Base-by-base conservation (phyloP, 1,140 invertebrate genomes). In the Anoplophora glabripennis region DNA sequence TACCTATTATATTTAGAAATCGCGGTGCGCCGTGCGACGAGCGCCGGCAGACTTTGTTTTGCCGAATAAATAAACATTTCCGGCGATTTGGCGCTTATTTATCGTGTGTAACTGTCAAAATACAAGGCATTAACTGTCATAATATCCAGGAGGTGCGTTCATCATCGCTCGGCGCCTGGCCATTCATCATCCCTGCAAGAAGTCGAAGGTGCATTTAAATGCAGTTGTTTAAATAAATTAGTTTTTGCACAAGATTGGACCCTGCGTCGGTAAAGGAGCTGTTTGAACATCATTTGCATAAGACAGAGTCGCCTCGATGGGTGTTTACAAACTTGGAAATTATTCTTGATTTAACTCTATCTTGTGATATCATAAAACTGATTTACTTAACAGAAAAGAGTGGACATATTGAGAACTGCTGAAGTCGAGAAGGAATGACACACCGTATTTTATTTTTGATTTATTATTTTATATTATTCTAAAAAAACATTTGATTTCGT, bases 1-100 rank as follows among this genome's bases (percentile, higher is more conserved):
- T 61, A 70, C 66, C 66, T 67, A 66, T 63, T 64, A 62, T 70
- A 69, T 69, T 68, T 70, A 67, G 68, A 67, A 65, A 67, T 69
- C 62, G 59, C 56, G 53, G 62, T 58, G 36, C 54, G 44, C 59
- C 62, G 59, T 66, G 64, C 56, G 35, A 41, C 36, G 55, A 47
- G 52, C 57, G 40, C 49, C 40, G 15, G 28, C 21, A 35, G 49
- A 18, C 34, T 52, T 52, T 51, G 9, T 34, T 38, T 40, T 34
- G 18, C 5, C 21, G 60, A 54, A 64, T 64, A 65, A 67, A 67
- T 63, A 63, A 53, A 64, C 65, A 60, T 69, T 65, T 69, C 67
- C 67, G 67, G 67, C 55, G 62, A 64, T 67, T 67, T 53, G 59
- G 35, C 47, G 36, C 37, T 69, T 67, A 67, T 67, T 69, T 69